Evolutionary conservation across 2,888 invertebrate genomes (phyloP).

Genomic region (Halictus ligatus): DNA sequence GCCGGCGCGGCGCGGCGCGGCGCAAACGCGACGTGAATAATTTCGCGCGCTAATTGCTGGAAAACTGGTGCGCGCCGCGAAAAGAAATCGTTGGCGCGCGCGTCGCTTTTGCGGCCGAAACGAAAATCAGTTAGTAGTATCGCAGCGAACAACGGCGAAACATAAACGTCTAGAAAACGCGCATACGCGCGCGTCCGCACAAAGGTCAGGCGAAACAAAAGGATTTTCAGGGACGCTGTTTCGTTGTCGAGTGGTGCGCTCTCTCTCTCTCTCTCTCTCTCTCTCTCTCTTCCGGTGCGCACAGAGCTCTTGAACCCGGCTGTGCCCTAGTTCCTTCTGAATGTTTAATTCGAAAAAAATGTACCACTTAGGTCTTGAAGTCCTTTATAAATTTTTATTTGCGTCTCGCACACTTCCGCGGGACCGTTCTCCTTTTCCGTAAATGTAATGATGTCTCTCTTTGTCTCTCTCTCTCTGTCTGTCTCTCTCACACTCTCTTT

Average conservation of each 20-base stretch:
- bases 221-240: constrained; percentile 63
- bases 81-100: neutral
- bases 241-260: constrained; percentile 47
- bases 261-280: constrained; percentile 47
- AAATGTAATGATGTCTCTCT: neutral
- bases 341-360: constrained; percentile 64
- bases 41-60: neutral
- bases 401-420: neutral
- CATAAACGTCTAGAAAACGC: constrained; percentile 26
- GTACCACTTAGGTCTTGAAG: constrained; percentile 32
- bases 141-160: neutral
- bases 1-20: neutral
- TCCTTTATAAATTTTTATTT: constrained; percentile 47
- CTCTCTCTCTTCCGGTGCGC: constrained; percentile 32
- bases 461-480: no score
- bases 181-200: constrained; percentile 33
- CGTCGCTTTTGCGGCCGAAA: neutral
- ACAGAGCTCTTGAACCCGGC: constrained; percentile 59
- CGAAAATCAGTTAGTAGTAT: neutral
- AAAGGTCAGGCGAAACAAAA: constrained; percentile 52
- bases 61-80: neutral
- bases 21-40: neutral
- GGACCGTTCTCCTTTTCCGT: neutral
- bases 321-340: constrained; percentile 62
- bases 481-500: no score